A percentile compares a stretch with the other conserved stretches of the same genome.
Evolutionary conservation across 2,113 vertebrate genomes (phyloP).

Genomic region (Seriola dumerili): DNA sequence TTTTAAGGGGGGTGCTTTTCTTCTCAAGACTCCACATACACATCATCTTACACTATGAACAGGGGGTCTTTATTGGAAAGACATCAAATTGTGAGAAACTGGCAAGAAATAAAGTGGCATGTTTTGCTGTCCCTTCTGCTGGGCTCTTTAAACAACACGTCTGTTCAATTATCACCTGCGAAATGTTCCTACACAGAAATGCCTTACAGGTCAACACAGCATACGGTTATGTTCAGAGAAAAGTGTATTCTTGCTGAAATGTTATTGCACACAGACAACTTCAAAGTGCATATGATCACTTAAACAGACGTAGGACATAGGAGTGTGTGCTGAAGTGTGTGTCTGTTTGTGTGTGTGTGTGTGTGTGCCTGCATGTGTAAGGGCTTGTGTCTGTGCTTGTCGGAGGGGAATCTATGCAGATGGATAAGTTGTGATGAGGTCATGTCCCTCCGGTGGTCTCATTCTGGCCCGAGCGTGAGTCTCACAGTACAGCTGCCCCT

Average conservation of each 20-base stretch:
- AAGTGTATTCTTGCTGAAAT: slow-evolving; percentile 7
- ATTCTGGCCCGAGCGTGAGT: slow-evolving; percentile 90
- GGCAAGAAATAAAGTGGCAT: neutral
- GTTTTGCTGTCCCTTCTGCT: neutral
- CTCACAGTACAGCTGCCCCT: slow-evolving; percentile 97
- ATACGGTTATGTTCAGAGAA: slow-evolving; percentile 17
- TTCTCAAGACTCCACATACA: neutral
- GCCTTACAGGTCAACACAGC: slow-evolving; percentile 41
- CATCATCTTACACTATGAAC: neutral
- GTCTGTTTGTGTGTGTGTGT: slow-evolving; percentile 25
- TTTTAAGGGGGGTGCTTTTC: too few relatives aligned
- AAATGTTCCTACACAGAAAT: slow-evolving; percentile 8
- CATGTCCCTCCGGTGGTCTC: slow-evolving; percentile 93
- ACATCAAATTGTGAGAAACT: slow-evolving; percentile 1
- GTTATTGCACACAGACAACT: slow-evolving; percentile 40
- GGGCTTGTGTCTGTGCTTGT: slow-evolving; percentile 15
- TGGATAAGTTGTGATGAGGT: slow-evolving; percentile 90
- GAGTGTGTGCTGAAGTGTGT: slow-evolving; percentile 20
- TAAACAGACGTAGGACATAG: neutral
- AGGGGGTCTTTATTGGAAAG: slow-evolving; percentile 51
- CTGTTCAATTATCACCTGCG: neutral
- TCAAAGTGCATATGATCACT: slow-evolving; percentile 36
- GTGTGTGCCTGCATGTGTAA: neutral
- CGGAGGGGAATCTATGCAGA: slow-evolving; percentile 82
- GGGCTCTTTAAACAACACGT: slow-evolving; percentile 13